Percentiles rank a stretch among this genome's conserved stretches.
Conservation (phyloP, 2,113 vertebrate species). For the Dicerorhinus sumatrensis region DNA sequence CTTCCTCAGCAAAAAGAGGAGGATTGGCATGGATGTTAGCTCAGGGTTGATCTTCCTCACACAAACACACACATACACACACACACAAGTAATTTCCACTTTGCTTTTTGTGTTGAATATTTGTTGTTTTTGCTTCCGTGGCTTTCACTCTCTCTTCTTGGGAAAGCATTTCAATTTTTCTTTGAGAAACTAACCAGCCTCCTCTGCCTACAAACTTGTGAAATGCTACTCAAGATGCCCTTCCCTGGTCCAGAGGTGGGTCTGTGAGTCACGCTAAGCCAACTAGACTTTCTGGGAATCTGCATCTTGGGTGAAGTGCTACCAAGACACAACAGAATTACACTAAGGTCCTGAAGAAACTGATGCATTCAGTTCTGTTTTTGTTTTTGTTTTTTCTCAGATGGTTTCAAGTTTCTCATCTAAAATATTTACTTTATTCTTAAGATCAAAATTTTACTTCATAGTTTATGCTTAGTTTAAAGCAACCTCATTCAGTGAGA, state of each 20-base stretch:
- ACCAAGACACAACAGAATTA: background rate
- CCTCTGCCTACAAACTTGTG: background rate
- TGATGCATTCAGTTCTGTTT: background rate
- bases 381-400: background rate
- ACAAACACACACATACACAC: too few relatives aligned
- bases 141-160: background rate
- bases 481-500: background rate
- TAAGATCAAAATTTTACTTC: background rate
- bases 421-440: slow-evolving; percentile 25
- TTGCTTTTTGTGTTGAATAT: background rate
- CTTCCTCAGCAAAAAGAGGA: too few relatives aligned
- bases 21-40: too few relatives aligned
- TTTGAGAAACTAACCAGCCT: background rate
- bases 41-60: too few relatives aligned
- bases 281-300: background rate
- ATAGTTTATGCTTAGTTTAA: background rate
- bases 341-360: background rate
- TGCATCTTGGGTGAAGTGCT: background rate
- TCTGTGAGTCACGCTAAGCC: background rate
- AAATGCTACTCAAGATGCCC: background rate
- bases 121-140: background rate
- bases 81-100: background rate
- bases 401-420: background rate
- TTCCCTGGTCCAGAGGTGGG: background rate
- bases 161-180: background rate